phyloP scores from a whole-genome alignment of 2,113 vertebrate genomes.

The Carlito syrichta region DNA sequence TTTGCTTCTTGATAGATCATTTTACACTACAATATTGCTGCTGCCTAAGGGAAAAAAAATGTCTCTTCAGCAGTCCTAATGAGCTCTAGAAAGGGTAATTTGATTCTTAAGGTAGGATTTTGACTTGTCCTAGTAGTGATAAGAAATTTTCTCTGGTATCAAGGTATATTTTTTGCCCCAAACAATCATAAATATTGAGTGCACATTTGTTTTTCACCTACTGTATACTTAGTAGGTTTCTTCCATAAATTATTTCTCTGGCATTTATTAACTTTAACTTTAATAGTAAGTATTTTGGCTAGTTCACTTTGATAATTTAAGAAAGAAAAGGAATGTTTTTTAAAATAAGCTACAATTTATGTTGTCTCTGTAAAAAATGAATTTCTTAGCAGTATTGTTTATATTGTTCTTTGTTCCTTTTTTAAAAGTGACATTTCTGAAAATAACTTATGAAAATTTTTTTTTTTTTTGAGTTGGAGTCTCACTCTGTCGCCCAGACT shows the following conservation, averaged over 20 bases:
- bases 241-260: constrained; percentile 25
- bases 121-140: constrained; percentile 35
- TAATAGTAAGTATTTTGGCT: constrained; percentile 17
- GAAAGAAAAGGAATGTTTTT: neutral
- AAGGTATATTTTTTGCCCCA: neutral
- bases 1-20: constrained; percentile 73
- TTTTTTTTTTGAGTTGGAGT: neutral
- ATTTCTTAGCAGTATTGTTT: neutral
- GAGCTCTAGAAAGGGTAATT: constrained; percentile 69
- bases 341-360: neutral
- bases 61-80: constrained; percentile 59
- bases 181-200: neutral
- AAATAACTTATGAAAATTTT: neutral
- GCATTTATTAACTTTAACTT: constrained; percentile 48
- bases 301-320: constrained; percentile 23
- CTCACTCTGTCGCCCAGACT: too few species aligned
- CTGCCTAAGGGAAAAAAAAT: constrained; percentile 31
- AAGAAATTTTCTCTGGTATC: constrained; percentile 42
- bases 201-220: neutral
- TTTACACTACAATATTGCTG: constrained; percentile 74
- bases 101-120: constrained; percentile 60
- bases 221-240: neutral
- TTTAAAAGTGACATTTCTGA: neutral
- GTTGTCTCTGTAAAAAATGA: neutral
- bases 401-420: neutral